phyloP scores from a whole-genome alignment of 92 coral and sea anemone genomes.

The Umimayanthus chanpuru region DNA sequence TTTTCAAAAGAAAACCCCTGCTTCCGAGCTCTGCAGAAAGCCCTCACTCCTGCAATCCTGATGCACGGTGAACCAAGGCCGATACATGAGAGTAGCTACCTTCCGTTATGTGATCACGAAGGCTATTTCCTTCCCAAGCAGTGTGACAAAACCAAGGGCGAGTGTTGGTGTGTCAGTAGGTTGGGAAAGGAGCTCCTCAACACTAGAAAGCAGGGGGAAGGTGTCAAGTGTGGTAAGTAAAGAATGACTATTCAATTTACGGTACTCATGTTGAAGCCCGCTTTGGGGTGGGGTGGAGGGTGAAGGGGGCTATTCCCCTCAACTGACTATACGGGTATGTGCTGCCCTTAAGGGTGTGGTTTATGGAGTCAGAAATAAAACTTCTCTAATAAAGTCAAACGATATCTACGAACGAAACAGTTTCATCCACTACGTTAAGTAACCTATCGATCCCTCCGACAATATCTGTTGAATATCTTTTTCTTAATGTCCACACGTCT shows the following conservation, averaged over 20 bases:
- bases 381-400: too few species aligned
- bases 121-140: neutral
- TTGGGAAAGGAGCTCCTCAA: conserved; percentile 5
- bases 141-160: conserved; percentile 10
- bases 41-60: neutral
- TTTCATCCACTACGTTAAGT: too few species aligned
- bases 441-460: too few species aligned
- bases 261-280: neutral
- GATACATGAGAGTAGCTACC: neutral
- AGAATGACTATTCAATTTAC: neutral
- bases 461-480: too few species aligned
- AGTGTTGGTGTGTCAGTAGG: conserved; percentile 2
- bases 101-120: neutral
- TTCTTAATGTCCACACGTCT: too few species aligned
- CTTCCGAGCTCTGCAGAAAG: neutral
- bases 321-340: too few species aligned
- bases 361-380: too few species aligned
- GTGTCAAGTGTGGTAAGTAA: neutral
- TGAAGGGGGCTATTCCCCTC: too few species aligned
- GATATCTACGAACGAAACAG: too few species aligned
- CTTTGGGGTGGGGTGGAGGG: too few species aligned
- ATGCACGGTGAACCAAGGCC: too few species aligned
- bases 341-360: too few species aligned
- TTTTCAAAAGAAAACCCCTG: conserved; percentile 1
- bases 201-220: neutral